A percentile compares a stretch with the other conserved stretches of the same genome.
phyloP scores from a whole-genome alignment of 2,888 invertebrate genomes.

The Ophion slaviceki region DNA sequence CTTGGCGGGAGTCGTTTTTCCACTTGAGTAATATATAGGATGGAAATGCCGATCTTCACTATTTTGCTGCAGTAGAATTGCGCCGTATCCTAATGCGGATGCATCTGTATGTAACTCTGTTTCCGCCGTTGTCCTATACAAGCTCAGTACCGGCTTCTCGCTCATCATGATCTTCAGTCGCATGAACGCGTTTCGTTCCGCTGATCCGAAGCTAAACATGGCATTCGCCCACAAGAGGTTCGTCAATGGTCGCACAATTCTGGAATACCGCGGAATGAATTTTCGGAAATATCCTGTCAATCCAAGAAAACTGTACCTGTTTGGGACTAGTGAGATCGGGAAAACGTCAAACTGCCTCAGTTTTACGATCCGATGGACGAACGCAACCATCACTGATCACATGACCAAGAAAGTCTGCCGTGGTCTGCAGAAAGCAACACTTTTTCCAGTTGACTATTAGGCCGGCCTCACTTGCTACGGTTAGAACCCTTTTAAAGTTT shows the following conservation, averaged over 20 bases:
- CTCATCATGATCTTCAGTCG: slow-evolving; percentile 2
- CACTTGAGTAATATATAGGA: background rate
- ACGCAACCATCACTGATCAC: background rate
- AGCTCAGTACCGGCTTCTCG: slow-evolving; percentile 2
- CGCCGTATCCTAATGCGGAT: background rate
- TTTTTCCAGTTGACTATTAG: slow-evolving; percentile 6
- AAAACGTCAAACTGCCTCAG: slow-evolving; percentile 3
- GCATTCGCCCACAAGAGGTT: background rate
- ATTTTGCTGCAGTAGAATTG: background rate
- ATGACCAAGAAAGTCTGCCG: slow-evolving; percentile 1
- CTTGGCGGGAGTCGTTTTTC: slow-evolving; percentile 1
- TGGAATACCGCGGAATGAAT: background rate
- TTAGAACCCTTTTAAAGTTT: background rate
- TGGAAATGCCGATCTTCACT: background rate
- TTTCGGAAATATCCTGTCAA: background rate
- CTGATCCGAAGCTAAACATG: background rate
- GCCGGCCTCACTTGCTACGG: background rate
- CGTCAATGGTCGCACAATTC: slow-evolving; percentile 7
- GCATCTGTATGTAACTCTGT: slow-evolving; percentile 20
- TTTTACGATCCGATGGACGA: slow-evolving; percentile 7
- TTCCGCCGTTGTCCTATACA: background rate
- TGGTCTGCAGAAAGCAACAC: slow-evolving; percentile 2
- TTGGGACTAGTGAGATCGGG: background rate
- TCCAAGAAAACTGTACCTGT: slow-evolving; percentile 1
- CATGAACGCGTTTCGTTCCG: background rate